Evolutionary conservation across 2,888 invertebrate genomes (phyloP), one percentile per base, ranked within the genome.

Genomic region (Limulus polyphemus): DNA sequence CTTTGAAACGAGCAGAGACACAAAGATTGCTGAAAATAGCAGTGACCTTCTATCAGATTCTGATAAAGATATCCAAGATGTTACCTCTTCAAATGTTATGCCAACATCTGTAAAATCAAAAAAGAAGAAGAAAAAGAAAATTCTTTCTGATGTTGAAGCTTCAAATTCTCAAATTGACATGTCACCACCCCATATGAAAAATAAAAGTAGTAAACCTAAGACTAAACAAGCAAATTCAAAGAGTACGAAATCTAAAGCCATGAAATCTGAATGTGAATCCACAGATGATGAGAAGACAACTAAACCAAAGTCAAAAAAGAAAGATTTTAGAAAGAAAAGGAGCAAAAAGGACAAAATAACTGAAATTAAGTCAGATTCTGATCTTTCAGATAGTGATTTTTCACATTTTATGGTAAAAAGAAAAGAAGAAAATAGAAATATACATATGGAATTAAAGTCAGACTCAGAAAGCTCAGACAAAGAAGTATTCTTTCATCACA

Each of bases 341-440:
- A 67, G 58, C 54, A 62, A 62, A 58, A 60, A 49, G 17, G 58
- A 59, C 49, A 61, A 57, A 58, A 58, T 60, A 47, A 54, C 46
- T 49, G 59, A 54, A 54, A 54, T 54, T 11, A 54, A 54, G 54
- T 17, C 17, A 17, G 54, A 54, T 54, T 54, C 16, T 14, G 54
- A 54, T 17, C 11, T 54, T 16, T 54, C 54, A 11, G 54, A 54
- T 11, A n/a, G 49, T 16, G 52, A n/a, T 16, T 58, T n/a, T 16
- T 32, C 32, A 32, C 32, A 32, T 32, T 32, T 32, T 32, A 52
- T 55, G 49, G 48, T 49, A 50, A 14, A 50, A 32, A 72, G 60
- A 73, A 74, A 68, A 71, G 82, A 82, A 69, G 83, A 84, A 67
- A 87, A 87, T 72, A 32, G 7, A 32, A 17, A 5, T 14, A 49